Base-by-base conservation (phyloP, 2,113 vertebrate species). In the Plectropomus leopardus region DNA sequence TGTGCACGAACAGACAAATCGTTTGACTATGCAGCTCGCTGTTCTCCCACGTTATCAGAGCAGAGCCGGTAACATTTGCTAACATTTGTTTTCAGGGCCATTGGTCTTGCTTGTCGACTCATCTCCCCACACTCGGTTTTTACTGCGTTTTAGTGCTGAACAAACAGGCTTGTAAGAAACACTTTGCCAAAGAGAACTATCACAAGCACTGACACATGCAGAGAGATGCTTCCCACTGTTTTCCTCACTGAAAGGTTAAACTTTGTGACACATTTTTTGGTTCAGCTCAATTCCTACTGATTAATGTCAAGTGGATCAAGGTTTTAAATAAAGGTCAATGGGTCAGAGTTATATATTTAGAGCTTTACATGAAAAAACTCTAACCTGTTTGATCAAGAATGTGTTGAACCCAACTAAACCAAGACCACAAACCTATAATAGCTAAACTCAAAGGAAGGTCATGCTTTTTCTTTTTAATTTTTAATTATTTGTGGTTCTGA, bases 1-100 rank as follows among this genome's bases (percentile, higher is more conserved):
- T 66, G 47, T 15, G 23, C 50, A 45, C n/a, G 60, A 84, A n/a
- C 19, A 57, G 58, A 76, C 26, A 26, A 79, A 78, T 16, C 58
- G 40, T 55, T 54, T 19, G 58, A 54, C 34, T 57, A 3, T 30
- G 34, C 6, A 19, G 61, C 54, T 48, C 7, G 8, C 53, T 28
- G 58, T 51, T 83, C 42, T 0, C 58, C 30, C 7, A n/a, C 48
- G 30, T 66, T 61, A 51, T 7, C 48, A 4, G 68, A 53, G 1
- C 16, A 59, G 14, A 64, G 34, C n/a, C 9, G 28, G 26, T 5
- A 30, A 76, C 30, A 28, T 48, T 45, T 4, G 21, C 45, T 66
- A 45, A 82, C 15, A 2, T 69, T 63, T 67, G 54, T 67, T 85
- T 70, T 65, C 45, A 21, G 40, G 24, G 42, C 53, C 26, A 30